A percentile compares a stretch with the other conserved stretches of the same genome.
Conservation (phyloP, 2,113 vertebrate genomes). For the Danionella cerebrum region DNA sequence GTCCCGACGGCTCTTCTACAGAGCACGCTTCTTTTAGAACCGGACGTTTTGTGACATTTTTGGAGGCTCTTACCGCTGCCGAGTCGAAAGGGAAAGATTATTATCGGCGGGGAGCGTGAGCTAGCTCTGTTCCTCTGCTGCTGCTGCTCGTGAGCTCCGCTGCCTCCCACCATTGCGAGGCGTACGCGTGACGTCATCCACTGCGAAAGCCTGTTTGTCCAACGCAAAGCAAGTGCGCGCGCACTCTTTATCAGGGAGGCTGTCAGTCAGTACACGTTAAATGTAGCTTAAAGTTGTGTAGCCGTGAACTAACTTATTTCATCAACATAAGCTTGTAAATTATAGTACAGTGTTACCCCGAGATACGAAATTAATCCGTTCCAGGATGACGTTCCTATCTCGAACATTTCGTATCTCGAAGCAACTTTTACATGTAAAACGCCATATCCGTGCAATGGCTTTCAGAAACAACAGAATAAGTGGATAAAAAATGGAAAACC, state of each 20-base stretch:
- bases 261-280: slow-evolving; percentile 5
- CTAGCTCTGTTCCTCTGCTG: slow-evolving; percentile 63
- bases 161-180: slow-evolving; percentile 41
- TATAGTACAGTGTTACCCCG: too few relatives aligned
- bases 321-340: too few relatives aligned
- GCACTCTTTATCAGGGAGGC: slow-evolving; percentile 16
- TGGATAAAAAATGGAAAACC: too few relatives aligned
- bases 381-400: too few relatives aligned
- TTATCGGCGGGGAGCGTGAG: slow-evolving; percentile 36
- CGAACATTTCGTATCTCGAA: too few relatives aligned
- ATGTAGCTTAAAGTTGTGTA: slow-evolving; percentile 26
- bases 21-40: slow-evolving; percentile 26
- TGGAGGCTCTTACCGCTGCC: slow-evolving; percentile 55
- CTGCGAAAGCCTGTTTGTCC: slow-evolving; percentile 44
- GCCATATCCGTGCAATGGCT: too few relatives aligned
- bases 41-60: too few relatives aligned
- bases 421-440: too few relatives aligned
- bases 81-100: slow-evolving; percentile 2
- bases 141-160: slow-evolving; percentile 34
- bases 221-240: slow-evolving; percentile 33
- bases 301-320: too few relatives aligned
- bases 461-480: too few relatives aligned
- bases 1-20: not conserved
- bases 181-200: slow-evolving; percentile 48
- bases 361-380: too few relatives aligned